Percentiles rank a stretch among this genome's conserved stretches.
Evolutionary conservation across 2,113 vertebrate species (phyloP).

Genomic region (Ameiurus melas): DNA sequence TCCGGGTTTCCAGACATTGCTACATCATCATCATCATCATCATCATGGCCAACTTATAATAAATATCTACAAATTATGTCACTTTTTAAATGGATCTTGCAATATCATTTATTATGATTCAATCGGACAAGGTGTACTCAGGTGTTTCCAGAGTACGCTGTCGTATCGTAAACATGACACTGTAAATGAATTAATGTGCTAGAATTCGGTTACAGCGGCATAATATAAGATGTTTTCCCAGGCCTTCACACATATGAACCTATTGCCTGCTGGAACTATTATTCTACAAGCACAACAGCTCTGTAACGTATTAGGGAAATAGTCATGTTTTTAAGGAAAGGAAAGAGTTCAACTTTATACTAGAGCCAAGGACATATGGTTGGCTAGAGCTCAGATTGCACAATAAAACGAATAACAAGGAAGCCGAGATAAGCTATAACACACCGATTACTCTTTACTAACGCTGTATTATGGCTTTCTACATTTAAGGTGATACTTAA

Average conservation of each 20-base stretch:
- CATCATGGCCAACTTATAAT: not conserved
- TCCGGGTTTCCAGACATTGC: not conserved
- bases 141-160: not conserved
- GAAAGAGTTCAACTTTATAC: not conserved
- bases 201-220: not conserved
- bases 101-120: not conserved
- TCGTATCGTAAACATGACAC: not conserved
- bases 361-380: not conserved
- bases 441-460: slow-evolving; percentile 38
- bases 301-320: not conserved
- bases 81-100: not conserved
- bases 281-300: not conserved
- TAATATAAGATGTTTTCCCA: not conserved
- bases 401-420: not conserved
- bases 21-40: not conserved
- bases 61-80: not conserved
- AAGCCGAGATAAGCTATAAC: not conserved
- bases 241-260: not conserved
- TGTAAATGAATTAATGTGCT: not conserved
- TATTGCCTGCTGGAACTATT: not conserved
- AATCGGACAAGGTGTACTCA: no score
- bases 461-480: not conserved
- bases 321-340: not conserved
- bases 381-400: not conserved
- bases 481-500: slow-evolving; percentile 16